Conservation (phyloP, 1,140 invertebrate species). For the Acromyrmex charruanus region DNA sequence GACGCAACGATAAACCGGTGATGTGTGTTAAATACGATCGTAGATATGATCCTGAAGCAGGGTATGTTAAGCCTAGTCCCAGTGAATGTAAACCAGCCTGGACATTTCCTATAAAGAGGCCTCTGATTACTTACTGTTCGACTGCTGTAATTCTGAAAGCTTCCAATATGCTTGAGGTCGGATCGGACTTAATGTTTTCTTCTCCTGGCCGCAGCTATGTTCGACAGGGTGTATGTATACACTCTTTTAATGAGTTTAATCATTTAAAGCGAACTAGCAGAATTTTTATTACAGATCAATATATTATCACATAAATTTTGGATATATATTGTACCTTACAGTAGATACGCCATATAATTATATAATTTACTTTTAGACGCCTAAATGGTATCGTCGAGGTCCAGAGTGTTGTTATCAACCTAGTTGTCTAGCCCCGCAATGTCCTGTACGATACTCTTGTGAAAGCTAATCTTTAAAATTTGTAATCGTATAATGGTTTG, state of each 20-base stretch:
- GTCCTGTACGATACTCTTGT: slow-evolving; percentile 38
- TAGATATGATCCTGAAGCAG: slow-evolving; percentile 77
- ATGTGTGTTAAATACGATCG: slow-evolving; percentile 75
- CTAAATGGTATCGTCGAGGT: slow-evolving; percentile 78
- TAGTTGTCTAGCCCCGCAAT: slow-evolving; percentile 73
- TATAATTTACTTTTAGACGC: slow-evolving; percentile 65
- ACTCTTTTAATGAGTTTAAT: slow-evolving; percentile 8
- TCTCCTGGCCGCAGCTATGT: slow-evolving; percentile 77
- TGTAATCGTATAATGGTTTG: not conserved
- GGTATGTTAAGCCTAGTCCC: slow-evolving; percentile 78
- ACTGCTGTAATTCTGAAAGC: slow-evolving; percentile 68
- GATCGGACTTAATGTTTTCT: slow-evolving; percentile 70
- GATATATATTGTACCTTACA: not conserved
- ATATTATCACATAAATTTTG: slow-evolving; percentile 15
- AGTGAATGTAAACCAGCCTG: slow-evolving; percentile 80
- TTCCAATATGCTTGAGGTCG: slow-evolving; percentile 67
- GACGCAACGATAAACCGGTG: slow-evolving; percentile 55
- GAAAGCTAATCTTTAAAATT: not conserved
- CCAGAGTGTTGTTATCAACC: slow-evolving; percentile 75
- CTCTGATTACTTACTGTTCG: slow-evolving; percentile 79
- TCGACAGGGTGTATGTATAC: slow-evolving; percentile 68
- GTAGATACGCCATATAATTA: not conserved
- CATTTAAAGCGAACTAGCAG: not conserved
- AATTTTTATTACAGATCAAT: not conserved
- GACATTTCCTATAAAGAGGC: slow-evolving; percentile 78